Base-by-base conservation (phyloP, 2,797 vertebrate species). In the Acrossocheilus wenchowensis region DNA sequence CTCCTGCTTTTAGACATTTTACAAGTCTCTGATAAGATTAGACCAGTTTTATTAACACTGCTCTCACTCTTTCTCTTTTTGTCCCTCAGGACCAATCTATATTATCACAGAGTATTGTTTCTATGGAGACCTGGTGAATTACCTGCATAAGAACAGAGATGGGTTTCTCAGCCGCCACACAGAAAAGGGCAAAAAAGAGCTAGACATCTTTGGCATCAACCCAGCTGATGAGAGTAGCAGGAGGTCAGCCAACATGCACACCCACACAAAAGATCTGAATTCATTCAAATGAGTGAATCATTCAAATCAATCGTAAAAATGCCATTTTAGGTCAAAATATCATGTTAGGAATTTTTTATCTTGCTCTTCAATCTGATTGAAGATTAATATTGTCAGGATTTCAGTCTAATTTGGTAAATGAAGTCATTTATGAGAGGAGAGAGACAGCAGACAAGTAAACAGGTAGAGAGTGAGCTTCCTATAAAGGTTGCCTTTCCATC, bases 61-160 rank as follows among this genome's bases (percentile, higher is more conserved):
- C 66, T 92, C 89, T 88, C 72, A 66, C 52, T 30, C 86, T 83
- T 60, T 91, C 81, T 78, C 45, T 68, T 66, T 41, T 11, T 82
- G 57, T 86, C 43, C 78, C 36, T 81, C 92, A 99, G 98, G 98
- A 71, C 98, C 98, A 39, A 99, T 99, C 94, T 99, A 99, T 91
- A 99, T 99, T 86, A 99, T 99, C 92, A 99, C 98, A 0, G 98
- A 99, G 93, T 99, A 99, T 90, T 99, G 98, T 90, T 98, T 99
- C 95, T 97, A 99, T n/a, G 98, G 98, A 7, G 98, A 99, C 92
- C 93, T 99, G 94, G 98, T 99, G 90, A 99, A 99, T 95, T 99
- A 99, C 91, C 92, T 99, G 85, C 98, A 99, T 93, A 99, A 99
- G 93, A 99, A 99, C 85, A 95, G 98, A 84, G 98, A 99, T 88